phyloP scores from a whole-genome alignment of 1,140 invertebrate genomes.

The Macrocentrus cingulum region DNA sequence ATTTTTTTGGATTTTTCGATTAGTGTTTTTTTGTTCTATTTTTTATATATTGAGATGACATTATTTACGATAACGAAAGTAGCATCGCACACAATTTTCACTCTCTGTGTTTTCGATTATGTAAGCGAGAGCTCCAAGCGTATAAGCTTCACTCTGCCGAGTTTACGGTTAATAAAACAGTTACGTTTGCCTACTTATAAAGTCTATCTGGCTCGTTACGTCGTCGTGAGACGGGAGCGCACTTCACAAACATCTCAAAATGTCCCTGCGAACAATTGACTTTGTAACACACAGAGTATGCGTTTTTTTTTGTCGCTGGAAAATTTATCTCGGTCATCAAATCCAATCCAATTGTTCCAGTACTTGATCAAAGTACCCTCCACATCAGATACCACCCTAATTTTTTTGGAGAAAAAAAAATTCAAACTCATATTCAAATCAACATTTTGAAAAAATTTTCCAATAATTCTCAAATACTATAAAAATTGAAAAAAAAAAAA shows the following conservation, averaged over 20 bases:
- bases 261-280: neutral
- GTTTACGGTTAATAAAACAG: constrained; percentile 54
- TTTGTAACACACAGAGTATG: too few species aligned
- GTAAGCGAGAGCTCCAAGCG: constrained; percentile 37
- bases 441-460: too few species aligned
- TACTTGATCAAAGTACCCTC: too few species aligned
- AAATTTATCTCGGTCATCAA: too few species aligned
- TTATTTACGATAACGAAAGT: constrained; percentile 39
- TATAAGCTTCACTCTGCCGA: constrained; percentile 28
- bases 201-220: constrained; percentile 29
- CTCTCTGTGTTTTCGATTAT: constrained; percentile 56
- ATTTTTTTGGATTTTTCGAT: neutral
- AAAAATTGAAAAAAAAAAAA: too few species aligned
- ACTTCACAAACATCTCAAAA: constrained; percentile 11
- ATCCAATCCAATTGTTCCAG: too few species aligned
- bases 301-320: too few species aligned
- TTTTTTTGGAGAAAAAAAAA: too few species aligned
- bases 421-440: too few species aligned
- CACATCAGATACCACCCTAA: too few species aligned
- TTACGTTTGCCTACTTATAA: constrained; percentile 47
- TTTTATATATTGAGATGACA: neutral
- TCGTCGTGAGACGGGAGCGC: constrained; percentile 17
- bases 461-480: too few species aligned
- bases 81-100: constrained; percentile 52
- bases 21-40: neutral